Conservation (phyloP, 1,140 invertebrate species). For the Neomicropteryx cornuta region DNA sequence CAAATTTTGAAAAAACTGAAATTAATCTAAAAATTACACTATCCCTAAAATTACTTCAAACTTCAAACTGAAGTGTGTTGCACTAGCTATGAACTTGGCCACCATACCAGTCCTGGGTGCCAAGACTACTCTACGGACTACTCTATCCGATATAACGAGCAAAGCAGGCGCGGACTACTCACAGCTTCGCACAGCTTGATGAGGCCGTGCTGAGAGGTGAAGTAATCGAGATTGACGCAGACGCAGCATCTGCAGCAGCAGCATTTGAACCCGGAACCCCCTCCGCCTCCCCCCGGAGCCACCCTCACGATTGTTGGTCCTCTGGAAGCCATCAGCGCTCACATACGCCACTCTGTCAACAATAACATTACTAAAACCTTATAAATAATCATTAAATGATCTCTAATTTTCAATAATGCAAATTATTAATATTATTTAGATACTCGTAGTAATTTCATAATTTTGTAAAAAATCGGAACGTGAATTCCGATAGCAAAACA, state of each 20-base stretch:
- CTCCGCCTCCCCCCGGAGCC: slow-evolving; percentile 18
- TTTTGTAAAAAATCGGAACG: no score
- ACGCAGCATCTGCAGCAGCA: slow-evolving; percentile 64
- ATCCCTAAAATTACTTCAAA: not conserved
- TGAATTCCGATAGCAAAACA: no score
- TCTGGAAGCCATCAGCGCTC: slow-evolving; percentile 15
- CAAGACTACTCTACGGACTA: not conserved
- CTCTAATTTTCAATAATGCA: slow-evolving; percentile 1
- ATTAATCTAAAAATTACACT: no score
- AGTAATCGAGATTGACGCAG: slow-evolving; percentile 64
- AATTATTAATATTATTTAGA: no score
- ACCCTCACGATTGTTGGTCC: slow-evolving; percentile 32
- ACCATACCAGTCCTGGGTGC: no score
- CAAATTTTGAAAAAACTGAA: no score
- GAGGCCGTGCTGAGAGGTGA: slow-evolving; percentile 54
- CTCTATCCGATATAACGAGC: not conserved
- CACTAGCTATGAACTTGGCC: no score
- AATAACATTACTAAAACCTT: no score
- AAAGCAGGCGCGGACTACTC: slow-evolving; percentile 26
- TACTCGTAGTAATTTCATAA: no score
- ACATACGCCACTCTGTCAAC: not conserved
- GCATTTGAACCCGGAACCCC: slow-evolving; percentile 46
- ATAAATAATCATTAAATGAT: not conserved
- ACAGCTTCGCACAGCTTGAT: slow-evolving; percentile 66
- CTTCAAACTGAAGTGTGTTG: slow-evolving; percentile 1